phyloP scores from a whole-genome alignment of 2,113 vertebrate species.

The Mugil cephalus region DNA sequence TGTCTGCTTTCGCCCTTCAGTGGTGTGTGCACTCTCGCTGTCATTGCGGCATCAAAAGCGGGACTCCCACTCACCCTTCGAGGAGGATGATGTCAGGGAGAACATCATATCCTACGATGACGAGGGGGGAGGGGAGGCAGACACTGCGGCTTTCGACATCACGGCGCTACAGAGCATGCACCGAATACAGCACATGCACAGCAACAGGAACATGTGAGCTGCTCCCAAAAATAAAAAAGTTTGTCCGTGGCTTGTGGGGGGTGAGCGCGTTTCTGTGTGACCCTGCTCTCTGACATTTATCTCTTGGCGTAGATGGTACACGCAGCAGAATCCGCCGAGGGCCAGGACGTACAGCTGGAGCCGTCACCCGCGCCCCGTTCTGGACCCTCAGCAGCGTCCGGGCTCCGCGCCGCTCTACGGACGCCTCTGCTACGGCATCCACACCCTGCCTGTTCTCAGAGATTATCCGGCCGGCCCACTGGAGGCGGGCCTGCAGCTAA shows the following conservation, averaged over 20 bases:
- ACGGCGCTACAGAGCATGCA: constrained; percentile 85
- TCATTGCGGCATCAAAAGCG: constrained; percentile 82
- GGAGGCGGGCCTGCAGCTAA: constrained; percentile 76
- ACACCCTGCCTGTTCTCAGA: constrained; percentile 81
- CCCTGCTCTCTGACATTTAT: constrained; percentile 58
- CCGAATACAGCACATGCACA: constrained; percentile 77
- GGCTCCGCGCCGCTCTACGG: constrained; percentile 80
- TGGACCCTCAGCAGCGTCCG: constrained; percentile 72
- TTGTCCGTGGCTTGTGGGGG: constrained; percentile 24
- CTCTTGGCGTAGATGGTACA: constrained; percentile 78
- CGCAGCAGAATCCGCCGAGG: constrained; percentile 75
- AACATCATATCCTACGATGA: constrained; percentile 90
- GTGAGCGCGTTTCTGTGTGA: constrained; percentile 28
- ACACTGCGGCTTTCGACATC: constrained; percentile 93
- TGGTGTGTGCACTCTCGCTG: constrained; percentile 82
- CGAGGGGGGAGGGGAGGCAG: constrained; percentile 91
- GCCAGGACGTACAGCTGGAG: constrained; percentile 80
- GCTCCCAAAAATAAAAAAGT: constrained; percentile 17
- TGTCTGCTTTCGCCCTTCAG: constrained; percentile 65
- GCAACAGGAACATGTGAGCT: constrained; percentile 78
- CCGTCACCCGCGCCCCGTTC: constrained; percentile 56
- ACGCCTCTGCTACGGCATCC: constrained; percentile 81
- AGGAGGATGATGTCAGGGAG: constrained; percentile 86
- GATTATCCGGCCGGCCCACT: constrained; percentile 71
- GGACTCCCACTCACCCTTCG: constrained; percentile 79